These are phyloP conservation scores for Cyclura pinguis DNA, from an alignment of 2,797 vertebrate genomes.

Conservation along the genomic window DNA sequence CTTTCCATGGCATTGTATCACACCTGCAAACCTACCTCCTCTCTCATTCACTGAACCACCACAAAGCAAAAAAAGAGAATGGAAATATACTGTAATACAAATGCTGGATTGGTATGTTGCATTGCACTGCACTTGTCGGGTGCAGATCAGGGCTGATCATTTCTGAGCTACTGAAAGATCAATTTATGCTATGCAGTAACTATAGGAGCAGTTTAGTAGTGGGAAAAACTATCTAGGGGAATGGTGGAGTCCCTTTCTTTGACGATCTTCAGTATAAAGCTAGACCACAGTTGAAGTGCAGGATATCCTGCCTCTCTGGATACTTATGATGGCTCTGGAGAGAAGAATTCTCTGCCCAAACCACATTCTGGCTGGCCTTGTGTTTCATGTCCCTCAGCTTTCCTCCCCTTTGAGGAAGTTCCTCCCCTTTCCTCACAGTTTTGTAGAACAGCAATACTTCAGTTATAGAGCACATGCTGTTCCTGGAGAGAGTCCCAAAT, in stretches of 20 bases:
- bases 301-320: background rate
- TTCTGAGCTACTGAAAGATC: background rate
- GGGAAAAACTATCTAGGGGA: no score
- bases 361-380: background rate
- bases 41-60: background rate
- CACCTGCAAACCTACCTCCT: background rate
- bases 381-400: no score
- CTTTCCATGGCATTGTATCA: background rate
- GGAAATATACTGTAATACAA: background rate
- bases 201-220: background rate
- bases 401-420: background rate
- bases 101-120: background rate
- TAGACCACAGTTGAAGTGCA: background rate
- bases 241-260: background rate
- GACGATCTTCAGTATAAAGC: background rate
- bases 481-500: background rate
- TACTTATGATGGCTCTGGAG: background rate
- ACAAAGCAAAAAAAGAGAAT: no score
- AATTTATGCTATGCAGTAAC: background rate
- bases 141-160: no score
- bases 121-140: background rate
- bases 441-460: background rate
- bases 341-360: background rate
- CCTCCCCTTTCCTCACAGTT: background rate
- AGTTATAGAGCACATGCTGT: background rate